phyloP scores from a whole-genome alignment of 2,888 invertebrate genomes.

The Ariolimax columbianus region DNA sequence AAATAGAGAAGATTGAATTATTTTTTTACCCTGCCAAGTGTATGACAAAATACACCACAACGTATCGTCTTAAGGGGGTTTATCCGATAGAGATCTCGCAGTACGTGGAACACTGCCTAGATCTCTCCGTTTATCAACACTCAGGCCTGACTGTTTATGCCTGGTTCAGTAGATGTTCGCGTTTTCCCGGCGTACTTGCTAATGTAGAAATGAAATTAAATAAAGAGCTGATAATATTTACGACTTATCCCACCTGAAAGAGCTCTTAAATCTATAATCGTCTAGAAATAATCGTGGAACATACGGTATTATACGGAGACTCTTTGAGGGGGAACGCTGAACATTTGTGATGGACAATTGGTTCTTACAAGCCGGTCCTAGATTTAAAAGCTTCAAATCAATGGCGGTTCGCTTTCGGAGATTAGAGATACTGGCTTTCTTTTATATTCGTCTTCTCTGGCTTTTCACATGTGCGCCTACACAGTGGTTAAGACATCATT shows the following conservation, averaged over 20 bases:
- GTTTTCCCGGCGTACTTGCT: not conserved
- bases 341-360: not conserved
- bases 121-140: not conserved
- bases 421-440: not conserved
- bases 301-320: not conserved
- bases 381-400: not conserved
- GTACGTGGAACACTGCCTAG: not conserved
- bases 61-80: constrained; percentile 27
- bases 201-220: constrained; percentile 22
- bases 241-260: not conserved
- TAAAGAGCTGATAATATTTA: constrained; percentile 26
- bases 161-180: not conserved
- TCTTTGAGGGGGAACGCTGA: not conserved
- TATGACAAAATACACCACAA: constrained; percentile 1
- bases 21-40: not conserved
- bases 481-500: not conserved
- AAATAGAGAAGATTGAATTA: not conserved
- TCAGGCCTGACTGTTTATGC: not conserved
- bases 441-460: not conserved
- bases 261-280: constrained; percentile 17
- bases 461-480: not conserved
- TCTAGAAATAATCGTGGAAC: not conserved
- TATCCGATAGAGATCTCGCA: not conserved
- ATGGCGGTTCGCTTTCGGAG: not conserved
- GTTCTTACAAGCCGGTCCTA: not conserved